Base-by-base conservation (phyloP, 2,888 invertebrate genomes). In the Callyntrura sp. region DNA sequence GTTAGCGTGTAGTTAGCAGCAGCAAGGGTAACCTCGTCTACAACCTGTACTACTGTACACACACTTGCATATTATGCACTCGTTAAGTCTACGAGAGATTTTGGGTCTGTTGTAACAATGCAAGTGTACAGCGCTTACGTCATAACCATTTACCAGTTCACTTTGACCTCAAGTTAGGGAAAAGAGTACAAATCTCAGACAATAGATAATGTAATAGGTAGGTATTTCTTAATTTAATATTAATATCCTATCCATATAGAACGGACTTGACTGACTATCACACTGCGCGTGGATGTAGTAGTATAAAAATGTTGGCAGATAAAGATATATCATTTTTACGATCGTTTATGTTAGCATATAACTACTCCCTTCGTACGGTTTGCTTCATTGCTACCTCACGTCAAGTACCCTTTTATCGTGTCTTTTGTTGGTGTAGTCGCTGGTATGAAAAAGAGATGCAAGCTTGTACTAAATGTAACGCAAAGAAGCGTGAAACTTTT, bases 121-220 rank as follows among this genome's bases (percentile, higher is more conserved):
- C n/a, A n/a, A 43, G 70, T 70, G 3, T n/a, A 28, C 35, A 48
- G 45, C 25, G 55, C 78, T 51, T 1, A 55, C 51, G 23, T 25
- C 48, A 78, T 55, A 78, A 28, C 28, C 25, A 11, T 78, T n/a
- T 23, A 51, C 51, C 55, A 25, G 78, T 55, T 78, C 55, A 78
- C 78, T 78, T 78, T 78, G 78, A 78, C 78, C 78, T 78, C 78
- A 78, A 73, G 12, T 11, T 43, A n/a, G 23, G 48, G 73, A 20
- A 45, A 73, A 73, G 14, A 35, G 68, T 68, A 68, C 35, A 68
- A n/a, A 35, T 28, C 11, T 0, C 45, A 45, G 6, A 70, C 11
- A 45, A 45, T 5, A 20, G 45, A 45, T 68, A 68, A 35, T 35
- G 6, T 68, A 14, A 68, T n/a, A n/a, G n/a, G n/a, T n/a, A n/a